Percentiles rank a stretch among this genome's conserved stretches.
phyloP scores from a whole-genome alignment of 2,797 vertebrate genomes.

The Sebastes dallii region DNA sequence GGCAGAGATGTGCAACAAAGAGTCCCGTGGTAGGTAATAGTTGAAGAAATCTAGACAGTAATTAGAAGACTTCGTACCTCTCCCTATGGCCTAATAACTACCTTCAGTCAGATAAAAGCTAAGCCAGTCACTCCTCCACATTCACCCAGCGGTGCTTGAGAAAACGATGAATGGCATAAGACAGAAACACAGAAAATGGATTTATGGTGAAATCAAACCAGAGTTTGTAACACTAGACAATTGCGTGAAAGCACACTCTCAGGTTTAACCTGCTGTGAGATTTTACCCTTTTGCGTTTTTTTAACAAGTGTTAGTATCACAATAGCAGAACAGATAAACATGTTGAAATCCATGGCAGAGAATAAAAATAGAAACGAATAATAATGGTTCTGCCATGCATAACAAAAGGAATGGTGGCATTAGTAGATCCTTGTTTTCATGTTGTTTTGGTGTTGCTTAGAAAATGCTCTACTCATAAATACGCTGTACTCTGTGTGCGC shows the following conservation, averaged over 20 bases:
- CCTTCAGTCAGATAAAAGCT: conserved; percentile 50
- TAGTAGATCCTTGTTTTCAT: neutral
- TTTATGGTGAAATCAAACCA: conserved; percentile 16
- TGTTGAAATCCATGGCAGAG: neutral
- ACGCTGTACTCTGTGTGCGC: neutral
- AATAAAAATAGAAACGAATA: neutral
- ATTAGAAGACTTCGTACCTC: conserved; percentile 29
- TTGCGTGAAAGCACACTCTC: conserved; percentile 6
- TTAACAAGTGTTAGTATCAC: neutral
- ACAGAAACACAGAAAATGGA: conserved; percentile 1
- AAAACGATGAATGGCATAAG: conserved; percentile 41
- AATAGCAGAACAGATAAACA: neutral
- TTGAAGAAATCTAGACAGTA: conserved; percentile 37
- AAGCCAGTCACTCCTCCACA: conserved; percentile 48
- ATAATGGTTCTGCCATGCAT: neutral
- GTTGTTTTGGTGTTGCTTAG: neutral
- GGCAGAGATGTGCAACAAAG: neutral
- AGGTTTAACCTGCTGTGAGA: conserved; percentile 16
- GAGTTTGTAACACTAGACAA: neutral
- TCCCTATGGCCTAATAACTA: conserved; percentile 45
- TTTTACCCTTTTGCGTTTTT: neutral
- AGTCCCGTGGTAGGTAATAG: neutral
- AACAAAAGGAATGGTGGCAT: neutral
- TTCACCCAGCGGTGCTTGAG: conserved; percentile 25
- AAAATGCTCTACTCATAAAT: neutral